Conservation (phyloP, 2,113 vertebrate genomes). For the Apteryx mantelli region DNA sequence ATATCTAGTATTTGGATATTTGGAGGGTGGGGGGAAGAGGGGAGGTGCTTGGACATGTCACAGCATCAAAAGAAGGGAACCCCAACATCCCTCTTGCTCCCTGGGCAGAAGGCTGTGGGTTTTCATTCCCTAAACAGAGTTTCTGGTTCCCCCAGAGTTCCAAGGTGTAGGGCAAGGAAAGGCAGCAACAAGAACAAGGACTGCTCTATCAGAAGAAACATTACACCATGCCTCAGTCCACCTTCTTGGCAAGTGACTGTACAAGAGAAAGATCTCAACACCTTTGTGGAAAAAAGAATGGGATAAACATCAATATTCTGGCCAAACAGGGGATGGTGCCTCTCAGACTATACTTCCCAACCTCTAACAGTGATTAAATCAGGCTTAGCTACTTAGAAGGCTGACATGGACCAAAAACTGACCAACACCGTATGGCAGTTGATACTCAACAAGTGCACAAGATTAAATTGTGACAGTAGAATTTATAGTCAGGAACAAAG, state of each 20-base stretch:
- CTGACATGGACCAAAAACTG: background rate
- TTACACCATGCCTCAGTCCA: background rate
- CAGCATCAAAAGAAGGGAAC: background rate
- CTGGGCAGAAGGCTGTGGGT: background rate
- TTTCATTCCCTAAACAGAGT: background rate
- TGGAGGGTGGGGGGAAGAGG: background rate
- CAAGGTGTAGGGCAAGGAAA: background rate
- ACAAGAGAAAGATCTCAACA: background rate
- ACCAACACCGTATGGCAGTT: background rate
- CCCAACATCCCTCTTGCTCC: background rate
- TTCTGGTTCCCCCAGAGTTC: background rate
- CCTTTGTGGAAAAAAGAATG: background rate
- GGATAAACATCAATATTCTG: background rate
- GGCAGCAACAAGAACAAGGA: background rate
- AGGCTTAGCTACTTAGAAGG: background rate
- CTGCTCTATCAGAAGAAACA: background rate
- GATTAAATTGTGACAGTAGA: background rate
- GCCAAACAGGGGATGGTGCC: background rate
- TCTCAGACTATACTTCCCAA: background rate
- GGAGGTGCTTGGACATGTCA: background rate
- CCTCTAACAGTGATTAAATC: background rate
- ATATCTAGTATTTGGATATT: background rate
- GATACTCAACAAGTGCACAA: background rate
- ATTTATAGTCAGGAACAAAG: background rate
- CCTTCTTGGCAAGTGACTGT: background rate